Base-by-base conservation (phyloP, 2,797 vertebrate genomes). In the Phataginus tetradactyla region DNA sequence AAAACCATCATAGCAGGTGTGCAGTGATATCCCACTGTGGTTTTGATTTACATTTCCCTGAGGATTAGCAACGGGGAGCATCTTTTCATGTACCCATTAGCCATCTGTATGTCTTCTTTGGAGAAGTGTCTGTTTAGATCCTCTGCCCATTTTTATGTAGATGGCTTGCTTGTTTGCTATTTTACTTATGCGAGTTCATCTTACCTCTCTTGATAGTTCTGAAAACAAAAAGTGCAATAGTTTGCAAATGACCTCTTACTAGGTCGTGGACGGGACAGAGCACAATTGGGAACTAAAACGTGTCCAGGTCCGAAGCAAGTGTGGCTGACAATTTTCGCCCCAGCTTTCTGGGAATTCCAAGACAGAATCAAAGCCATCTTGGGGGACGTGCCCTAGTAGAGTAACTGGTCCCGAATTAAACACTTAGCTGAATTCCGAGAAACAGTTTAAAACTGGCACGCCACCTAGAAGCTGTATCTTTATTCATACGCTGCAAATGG, bases 301-400 rank as follows among this genome's bases (percentile, higher is more conserved):
- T 3, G 1, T 13, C 53, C n/a, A 4, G 5, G 9, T 15, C 42
- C 1, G 2, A 18, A 57, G 15, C n/a, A 14, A 1, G 4, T 7
- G 1, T 2, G 4, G 64, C 27, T 39, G 3, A 42, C 4, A 0
- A 8, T 7, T 53, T n/a, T 11, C 7, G 15, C 14, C 4, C 14
- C 6, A 23, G 9, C 29, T 15, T 0, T 49, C 39, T 21, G 49
- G 12, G 15, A 57, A 14, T 39, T 27, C 20, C 11, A 6, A 17
- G 0, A 5, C 25, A 3, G 4, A 29, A 11, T 17, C 72, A 29
- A 42, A 55, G 55, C 5, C 15, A 3, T 2, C 3, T 9, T 42
- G 59, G 39, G 13, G 6, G 42, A 14, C 10, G 14, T 3, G 20
- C 0, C 66, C 53, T 39, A 8, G 27, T 11, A 12, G 4, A n/a